Conservation (phyloP, 2,113 vertebrate genomes). For the Neomonachus schauinslandi region DNA sequence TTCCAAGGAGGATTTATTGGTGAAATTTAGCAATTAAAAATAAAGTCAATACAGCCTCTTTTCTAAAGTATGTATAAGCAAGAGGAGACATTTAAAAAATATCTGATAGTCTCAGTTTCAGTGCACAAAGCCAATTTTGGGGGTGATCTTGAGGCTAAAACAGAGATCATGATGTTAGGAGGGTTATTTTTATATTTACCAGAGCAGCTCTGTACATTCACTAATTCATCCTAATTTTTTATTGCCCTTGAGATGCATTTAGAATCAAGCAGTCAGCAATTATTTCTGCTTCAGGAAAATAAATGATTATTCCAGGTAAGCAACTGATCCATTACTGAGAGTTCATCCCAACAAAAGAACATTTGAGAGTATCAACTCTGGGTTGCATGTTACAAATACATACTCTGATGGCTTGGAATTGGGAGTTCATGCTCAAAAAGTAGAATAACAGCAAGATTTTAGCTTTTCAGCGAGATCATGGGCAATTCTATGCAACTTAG, state of each 20-base stretch:
- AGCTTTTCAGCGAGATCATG: not conserved
- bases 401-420: not conserved
- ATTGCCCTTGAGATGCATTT: constrained; percentile 3
- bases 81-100: not conserved
- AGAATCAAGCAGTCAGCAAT: constrained; percentile 41
- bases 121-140: not conserved
- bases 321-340: not conserved
- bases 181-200: constrained; percentile 6
- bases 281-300: constrained; percentile 45
- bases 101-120: not conserved
- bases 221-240: constrained; percentile 48
- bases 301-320: constrained; percentile 11
- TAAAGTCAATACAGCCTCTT: not conserved
- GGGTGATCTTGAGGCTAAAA: not conserved
- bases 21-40: constrained; percentile 43
- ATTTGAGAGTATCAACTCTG: not conserved
- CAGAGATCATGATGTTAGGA: not conserved
- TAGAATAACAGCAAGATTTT: not conserved
- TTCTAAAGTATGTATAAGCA: not conserved
- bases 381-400: not conserved
- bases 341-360: not conserved
- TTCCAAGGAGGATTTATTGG: not conserved
- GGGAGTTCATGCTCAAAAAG: not conserved
- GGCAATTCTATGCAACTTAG: not conserved
- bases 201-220: not conserved